Percentiles rank a stretch among this genome's conserved stretches.
Evolutionary conservation across 2,888 invertebrate genomes (phyloP).

Genomic region (Torymus auratus): DNA sequence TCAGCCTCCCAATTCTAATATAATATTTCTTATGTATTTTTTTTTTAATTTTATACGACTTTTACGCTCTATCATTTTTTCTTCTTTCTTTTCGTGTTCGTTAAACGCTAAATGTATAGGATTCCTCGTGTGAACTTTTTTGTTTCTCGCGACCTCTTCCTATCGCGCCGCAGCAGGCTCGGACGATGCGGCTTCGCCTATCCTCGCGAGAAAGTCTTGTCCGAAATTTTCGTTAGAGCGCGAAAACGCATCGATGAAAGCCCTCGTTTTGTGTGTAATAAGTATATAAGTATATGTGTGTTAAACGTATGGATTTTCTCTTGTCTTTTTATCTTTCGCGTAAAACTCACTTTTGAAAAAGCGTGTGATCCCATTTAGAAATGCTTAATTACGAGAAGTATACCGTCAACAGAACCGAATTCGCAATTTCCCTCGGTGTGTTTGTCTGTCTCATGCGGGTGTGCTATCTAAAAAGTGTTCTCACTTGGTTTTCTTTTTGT

Average conservation of each 20-base stretch:
- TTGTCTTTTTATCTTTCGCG: slow-evolving; percentile 17
- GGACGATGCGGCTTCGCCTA: slow-evolving; percentile 43
- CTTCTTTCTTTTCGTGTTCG: slow-evolving; percentile 47
- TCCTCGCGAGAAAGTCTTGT: slow-evolving; percentile 18
- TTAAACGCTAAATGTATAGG: slow-evolving; percentile 53
- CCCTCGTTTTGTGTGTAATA: slow-evolving; percentile 45
- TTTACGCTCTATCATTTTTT: too few relatives aligned
- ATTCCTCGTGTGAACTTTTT: slow-evolving; percentile 42
- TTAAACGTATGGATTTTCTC: neutral
- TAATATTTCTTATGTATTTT: slow-evolving; percentile 32
- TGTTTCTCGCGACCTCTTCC: neutral
- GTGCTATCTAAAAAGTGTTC: slow-evolving; percentile 20
- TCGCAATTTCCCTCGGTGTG: slow-evolving; percentile 18
- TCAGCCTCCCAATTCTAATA: slow-evolving; percentile 38
- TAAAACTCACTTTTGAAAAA: slow-evolving; percentile 53
- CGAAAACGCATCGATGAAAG: slow-evolving; percentile 58
- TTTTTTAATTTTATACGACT: slow-evolving; percentile 41
- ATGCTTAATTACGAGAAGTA: slow-evolving; percentile 53
- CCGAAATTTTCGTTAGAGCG: slow-evolving; percentile 33
- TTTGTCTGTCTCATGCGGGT: slow-evolving; percentile 7
- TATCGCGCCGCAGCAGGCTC: slow-evolving; percentile 28
- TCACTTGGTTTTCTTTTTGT: neutral
- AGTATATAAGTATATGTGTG: too few relatives aligned
- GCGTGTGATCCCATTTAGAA: slow-evolving; percentile 57
- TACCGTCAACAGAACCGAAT: slow-evolving; percentile 53